Conservation (phyloP, 2,113 vertebrate species). For the Hylia prasina region DNA sequence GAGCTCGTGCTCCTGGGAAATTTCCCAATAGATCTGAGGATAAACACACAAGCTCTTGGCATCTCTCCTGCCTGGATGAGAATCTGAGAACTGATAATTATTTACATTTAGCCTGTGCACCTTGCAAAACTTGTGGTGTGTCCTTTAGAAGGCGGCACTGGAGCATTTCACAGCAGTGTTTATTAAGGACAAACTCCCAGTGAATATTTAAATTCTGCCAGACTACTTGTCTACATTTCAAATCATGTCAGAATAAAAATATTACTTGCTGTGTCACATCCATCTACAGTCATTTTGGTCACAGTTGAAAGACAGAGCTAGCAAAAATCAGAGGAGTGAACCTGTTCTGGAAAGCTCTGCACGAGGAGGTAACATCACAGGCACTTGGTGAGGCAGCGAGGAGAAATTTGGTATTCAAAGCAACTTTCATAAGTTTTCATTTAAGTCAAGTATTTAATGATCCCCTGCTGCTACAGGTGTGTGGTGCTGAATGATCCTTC, state of each 20-base stretch:
- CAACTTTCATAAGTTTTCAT: background rate
- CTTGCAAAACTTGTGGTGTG: background rate
- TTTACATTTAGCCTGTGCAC: slow-evolving; percentile 12
- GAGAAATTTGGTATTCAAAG: slow-evolving; percentile 11
- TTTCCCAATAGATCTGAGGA: slow-evolving; percentile 54
- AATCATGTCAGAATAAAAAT: background rate
- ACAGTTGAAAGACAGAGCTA: background rate
- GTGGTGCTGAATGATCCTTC: background rate
- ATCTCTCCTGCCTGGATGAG: background rate
- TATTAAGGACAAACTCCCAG: background rate
- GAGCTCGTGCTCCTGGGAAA: slow-evolving; percentile 54
- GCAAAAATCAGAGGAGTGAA: background rate
- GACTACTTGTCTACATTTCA: background rate
- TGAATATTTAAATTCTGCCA: background rate
- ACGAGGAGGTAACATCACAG: background rate
- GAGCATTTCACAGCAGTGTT: background rate
- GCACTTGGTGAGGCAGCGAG: background rate
- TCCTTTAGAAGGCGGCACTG: background rate
- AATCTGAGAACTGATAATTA: slow-evolving; percentile 20
- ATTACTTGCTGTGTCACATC: background rate
- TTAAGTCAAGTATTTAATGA: slow-evolving; percentile 5
- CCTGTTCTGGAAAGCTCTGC: background rate
- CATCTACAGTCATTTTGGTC: background rate
- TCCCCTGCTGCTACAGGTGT: background rate
- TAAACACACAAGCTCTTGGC: slow-evolving; percentile 45